Evolutionary conservation across 2,113 vertebrate species (phyloP).

Genomic region (Baryphthengus martii): DNA sequence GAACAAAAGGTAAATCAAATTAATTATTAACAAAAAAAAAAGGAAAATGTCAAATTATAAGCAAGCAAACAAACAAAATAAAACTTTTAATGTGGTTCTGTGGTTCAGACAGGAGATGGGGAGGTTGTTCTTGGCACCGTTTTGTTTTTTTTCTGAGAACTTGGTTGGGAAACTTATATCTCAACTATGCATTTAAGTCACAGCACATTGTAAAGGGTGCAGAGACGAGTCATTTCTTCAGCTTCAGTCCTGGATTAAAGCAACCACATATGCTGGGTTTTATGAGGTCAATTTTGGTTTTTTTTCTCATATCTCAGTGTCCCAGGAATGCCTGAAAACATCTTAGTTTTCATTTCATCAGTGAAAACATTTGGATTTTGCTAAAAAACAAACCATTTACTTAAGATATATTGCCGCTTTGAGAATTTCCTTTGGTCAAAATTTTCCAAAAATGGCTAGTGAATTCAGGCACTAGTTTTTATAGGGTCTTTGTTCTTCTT

Average conservation of each 20-base stretch:
- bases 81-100: background rate
- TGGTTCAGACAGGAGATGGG: background rate
- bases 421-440: background rate
- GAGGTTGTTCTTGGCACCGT: conserved; percentile 42
- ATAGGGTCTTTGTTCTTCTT: background rate
- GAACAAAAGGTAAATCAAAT: background rate
- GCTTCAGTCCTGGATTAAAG: background rate
- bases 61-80: background rate
- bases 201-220: background rate
- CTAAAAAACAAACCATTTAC: background rate
- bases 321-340: conserved; percentile 28
- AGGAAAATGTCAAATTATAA: background rate
- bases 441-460: background rate
- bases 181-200: conserved; percentile 38
- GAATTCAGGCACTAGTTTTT: background rate
- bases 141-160: background rate
- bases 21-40: background rate
- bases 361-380: background rate
- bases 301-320: background rate
- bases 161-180: conserved; percentile 16
- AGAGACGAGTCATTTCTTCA: background rate
- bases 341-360: conserved; percentile 7
- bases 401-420: background rate
- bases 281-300: background rate
- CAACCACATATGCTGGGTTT: conserved; percentile 20